A percentile compares a stretch with the other conserved stretches of the same genome.
Conservation (phyloP, 1,140 invertebrate species). For the Chironomus tepperi region DNA sequence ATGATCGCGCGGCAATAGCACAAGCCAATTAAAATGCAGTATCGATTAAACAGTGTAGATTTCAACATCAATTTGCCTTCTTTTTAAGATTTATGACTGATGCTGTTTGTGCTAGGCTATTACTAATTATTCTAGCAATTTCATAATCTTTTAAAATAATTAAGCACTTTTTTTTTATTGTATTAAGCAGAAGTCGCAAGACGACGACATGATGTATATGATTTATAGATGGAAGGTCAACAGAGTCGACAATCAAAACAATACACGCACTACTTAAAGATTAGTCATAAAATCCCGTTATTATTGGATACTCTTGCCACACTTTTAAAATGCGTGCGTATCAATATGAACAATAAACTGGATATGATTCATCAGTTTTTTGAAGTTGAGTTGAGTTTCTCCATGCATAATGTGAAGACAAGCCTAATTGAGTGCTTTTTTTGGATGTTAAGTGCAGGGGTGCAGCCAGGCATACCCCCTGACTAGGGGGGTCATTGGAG, state of each 20-base stretch:
- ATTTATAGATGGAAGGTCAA: too few relatives aligned
- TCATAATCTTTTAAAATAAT: neutral
- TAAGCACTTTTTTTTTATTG: too few relatives aligned
- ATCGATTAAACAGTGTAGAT: conserved; percentile 9
- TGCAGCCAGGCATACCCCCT: too few relatives aligned
- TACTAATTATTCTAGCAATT: neutral
- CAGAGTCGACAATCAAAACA: too few relatives aligned
- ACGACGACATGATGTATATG: too few relatives aligned
- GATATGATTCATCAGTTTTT: too few relatives aligned
- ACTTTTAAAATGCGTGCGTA: conserved; percentile 1
- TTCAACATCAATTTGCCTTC: neutral
- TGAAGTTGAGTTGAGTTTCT: too few relatives aligned
- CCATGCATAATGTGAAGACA: too few relatives aligned
- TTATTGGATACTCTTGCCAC: neutral
- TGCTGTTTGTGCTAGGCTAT: neutral
- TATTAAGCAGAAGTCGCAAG: too few relatives aligned
- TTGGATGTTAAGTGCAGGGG: neutral
- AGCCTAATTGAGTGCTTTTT: neutral
- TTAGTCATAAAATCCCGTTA: neutral
- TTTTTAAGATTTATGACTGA: neutral
- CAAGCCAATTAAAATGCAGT: conserved; percentile 7
- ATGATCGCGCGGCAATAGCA: conserved; percentile 9
- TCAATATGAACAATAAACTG: neutral
- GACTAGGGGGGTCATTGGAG: too few relatives aligned
- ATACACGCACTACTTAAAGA: too few relatives aligned